Conservation (phyloP, 2,113 vertebrate genomes). For the Brienomyrus brachyistius region DNA sequence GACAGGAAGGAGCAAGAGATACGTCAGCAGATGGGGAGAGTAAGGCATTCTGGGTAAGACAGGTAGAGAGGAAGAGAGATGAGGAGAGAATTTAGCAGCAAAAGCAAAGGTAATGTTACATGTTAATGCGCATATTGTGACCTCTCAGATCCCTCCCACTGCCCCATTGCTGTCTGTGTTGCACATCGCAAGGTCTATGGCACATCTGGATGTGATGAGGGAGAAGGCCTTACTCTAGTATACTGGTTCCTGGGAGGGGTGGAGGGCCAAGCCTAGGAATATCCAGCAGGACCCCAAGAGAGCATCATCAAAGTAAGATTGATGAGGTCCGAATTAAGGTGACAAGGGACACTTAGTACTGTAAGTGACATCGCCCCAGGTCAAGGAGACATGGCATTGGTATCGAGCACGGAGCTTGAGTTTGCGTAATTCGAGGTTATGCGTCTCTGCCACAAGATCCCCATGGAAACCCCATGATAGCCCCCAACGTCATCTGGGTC, state of each 20-base stretch:
- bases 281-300: not conserved
- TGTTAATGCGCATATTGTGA: not conserved
- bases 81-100: not conserved
- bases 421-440: slow-evolving; percentile 57
- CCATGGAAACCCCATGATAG: not conserved
- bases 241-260: slow-evolving; percentile 38
- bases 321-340: slow-evolving; percentile 76
- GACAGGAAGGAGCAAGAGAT: slow-evolving; percentile 43
- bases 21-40: slow-evolving; percentile 37
- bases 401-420: slow-evolving; percentile 65
- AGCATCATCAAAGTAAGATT: slow-evolving; percentile 66
- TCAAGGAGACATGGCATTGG: slow-evolving; percentile 75
- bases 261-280: not conserved
- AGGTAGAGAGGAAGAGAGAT: not conserved
- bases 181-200: not conserved
- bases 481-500: not conserved
- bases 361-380: slow-evolving; percentile 65
- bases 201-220: not conserved
- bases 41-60: slow-evolving; percentile 11
- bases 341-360: slow-evolving; percentile 72
- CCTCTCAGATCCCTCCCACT: not conserved
- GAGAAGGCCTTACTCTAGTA: not conserved
- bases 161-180: not conserved
- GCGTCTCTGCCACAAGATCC: not conserved
- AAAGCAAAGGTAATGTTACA: not conserved